A percentile compares a stretch with the other conserved stretches of the same genome.
Conservation (phyloP, 1,140 invertebrate genomes). For the Drosophila quadrilineata region DNA sequence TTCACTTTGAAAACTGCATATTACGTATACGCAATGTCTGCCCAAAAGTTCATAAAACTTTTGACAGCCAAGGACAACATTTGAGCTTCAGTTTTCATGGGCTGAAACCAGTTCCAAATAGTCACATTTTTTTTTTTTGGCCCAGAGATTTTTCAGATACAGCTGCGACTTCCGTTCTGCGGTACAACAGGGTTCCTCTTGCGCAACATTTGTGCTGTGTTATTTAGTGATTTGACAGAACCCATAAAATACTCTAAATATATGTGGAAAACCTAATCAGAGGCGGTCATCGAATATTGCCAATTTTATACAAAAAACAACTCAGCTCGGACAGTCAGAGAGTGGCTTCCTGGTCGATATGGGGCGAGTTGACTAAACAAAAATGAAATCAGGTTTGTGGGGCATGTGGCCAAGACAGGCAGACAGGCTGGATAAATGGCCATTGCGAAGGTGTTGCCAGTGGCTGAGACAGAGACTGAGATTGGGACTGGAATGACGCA, state of each 20-base stretch:
- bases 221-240: constrained; percentile 44
- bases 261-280: constrained; percentile 45
- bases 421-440: constrained; percentile 31
- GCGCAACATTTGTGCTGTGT: constrained; percentile 3
- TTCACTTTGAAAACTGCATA: neutral
- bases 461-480: too few relatives aligned
- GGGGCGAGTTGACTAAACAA: constrained; percentile 23
- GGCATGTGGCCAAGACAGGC: constrained; percentile 45
- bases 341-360: constrained; percentile 56
- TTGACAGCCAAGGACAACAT: constrained; percentile 51
- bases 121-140: too few relatives aligned
- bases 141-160: constrained; percentile 13
- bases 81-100: neutral
- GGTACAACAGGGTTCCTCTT: constrained; percentile 12
- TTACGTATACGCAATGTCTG: constrained; percentile 26
- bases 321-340: constrained; percentile 18
- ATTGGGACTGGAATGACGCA: constrained; percentile 46
- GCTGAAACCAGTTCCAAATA: constrained; percentile 43
- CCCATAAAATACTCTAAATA: constrained; percentile 45
- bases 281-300: constrained; percentile 39
- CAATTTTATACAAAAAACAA: constrained; percentile 54
- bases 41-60: constrained; percentile 38
- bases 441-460: constrained; percentile 63
- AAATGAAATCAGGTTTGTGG: constrained; percentile 68
- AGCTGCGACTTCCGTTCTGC: constrained; percentile 37